Evolutionary conservation across 2,797 vertebrate genomes (phyloP).

Genomic region (Pogonophryne albipinna): DNA sequence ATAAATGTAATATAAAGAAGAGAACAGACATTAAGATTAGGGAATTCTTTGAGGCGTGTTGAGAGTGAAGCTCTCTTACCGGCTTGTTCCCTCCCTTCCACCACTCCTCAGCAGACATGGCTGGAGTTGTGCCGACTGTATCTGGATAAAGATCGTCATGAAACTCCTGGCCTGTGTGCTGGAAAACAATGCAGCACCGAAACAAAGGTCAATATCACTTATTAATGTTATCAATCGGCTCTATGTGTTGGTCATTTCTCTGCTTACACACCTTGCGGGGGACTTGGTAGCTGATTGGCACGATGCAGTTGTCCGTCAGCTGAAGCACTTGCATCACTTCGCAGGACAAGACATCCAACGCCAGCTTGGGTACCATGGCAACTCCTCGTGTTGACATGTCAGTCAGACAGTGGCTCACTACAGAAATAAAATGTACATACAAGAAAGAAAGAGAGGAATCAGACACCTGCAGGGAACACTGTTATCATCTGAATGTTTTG

Average conservation of each 20-base stretch:
- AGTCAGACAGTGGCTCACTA: conserved; percentile 92
- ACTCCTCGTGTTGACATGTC: conserved; percentile 87
- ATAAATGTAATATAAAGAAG: too few relatives aligned
- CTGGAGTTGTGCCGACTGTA: conserved; percentile 82
- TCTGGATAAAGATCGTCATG: conserved; percentile 93
- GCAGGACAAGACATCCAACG: conserved; percentile 89
- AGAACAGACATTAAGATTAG: background rate
- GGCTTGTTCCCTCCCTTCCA: conserved; percentile 91
- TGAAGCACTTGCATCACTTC: conserved; percentile 93
- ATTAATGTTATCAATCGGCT: background rate
- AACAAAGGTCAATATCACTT: background rate
- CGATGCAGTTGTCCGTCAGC: conserved; percentile 88
- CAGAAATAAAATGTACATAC: background rate
- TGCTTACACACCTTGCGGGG: conserved; percentile 91
- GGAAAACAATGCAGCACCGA: conserved; percentile 3
- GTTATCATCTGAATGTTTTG: background rate
- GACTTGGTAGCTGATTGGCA: conserved; percentile 92
- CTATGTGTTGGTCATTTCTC: background rate
- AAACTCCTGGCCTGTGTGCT: conserved; percentile 88
- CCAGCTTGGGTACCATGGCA: conserved; percentile 87
- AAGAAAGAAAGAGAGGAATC: background rate
- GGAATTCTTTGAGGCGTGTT: background rate
- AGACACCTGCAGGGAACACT: background rate
- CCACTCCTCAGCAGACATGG: conserved; percentile 87
- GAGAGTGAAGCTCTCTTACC: conserved; percentile 74